phyloP scores from a whole-genome alignment of 2,888 invertebrate genomes.

The Mechanitis mazaeus region DNA sequence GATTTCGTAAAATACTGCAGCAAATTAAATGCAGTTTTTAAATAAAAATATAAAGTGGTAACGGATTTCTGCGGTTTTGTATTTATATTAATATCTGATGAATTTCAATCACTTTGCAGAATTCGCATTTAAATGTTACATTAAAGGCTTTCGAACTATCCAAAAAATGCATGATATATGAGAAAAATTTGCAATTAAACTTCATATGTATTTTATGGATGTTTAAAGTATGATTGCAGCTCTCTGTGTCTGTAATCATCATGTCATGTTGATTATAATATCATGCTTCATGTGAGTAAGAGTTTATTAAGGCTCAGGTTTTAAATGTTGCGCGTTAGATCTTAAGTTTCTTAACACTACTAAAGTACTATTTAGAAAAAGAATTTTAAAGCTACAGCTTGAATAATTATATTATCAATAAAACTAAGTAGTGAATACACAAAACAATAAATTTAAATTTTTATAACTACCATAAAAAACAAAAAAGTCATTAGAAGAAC shows the following conservation, averaged over 20 bases:
- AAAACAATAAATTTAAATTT: too few relatives aligned
- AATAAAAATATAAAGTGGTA: slow-evolving; percentile 1
- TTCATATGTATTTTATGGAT: slow-evolving; percentile 11
- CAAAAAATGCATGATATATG: neutral
- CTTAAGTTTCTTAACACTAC: neutral
- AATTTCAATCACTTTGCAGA: slow-evolving; percentile 6
- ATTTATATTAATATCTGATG: slow-evolving; percentile 2
- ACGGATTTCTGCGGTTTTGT: slow-evolving; percentile 2
- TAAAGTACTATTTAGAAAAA: too few relatives aligned
- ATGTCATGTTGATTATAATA: too few relatives aligned
- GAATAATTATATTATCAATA: too few relatives aligned
- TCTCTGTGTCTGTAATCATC: neutral
- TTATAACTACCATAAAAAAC: too few relatives aligned
- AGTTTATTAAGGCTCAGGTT: too few relatives aligned
- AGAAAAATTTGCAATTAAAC: slow-evolving; percentile 13
- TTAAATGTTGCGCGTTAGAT: too few relatives aligned
- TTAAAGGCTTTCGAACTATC: neutral
- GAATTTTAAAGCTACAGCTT: too few relatives aligned
- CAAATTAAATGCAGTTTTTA: neutral
- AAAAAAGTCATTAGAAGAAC: too few relatives aligned
- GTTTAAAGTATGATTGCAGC: slow-evolving; percentile 12
- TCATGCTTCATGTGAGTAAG: too few relatives aligned
- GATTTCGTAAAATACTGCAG: neutral
- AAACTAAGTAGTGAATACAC: too few relatives aligned
- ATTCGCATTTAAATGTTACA: neutral